Evolutionary conservation across 1,140 invertebrate species (phyloP), one percentile per base, ranked within the genome.

Genomic region (Aphaenogaster rudis): DNA sequence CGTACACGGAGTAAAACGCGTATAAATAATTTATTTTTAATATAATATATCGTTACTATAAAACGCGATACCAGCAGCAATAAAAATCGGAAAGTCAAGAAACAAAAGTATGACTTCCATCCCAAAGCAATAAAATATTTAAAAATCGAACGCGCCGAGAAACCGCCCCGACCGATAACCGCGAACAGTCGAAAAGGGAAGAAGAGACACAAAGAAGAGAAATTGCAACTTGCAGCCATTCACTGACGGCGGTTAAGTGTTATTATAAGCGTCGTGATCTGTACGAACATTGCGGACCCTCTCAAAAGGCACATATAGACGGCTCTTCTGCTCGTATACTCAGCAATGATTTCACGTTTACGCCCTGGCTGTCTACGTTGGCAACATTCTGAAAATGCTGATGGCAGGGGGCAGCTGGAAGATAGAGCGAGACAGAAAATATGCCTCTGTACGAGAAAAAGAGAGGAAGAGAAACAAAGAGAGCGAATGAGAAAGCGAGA

Each of bases 341-440:
- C 67, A 54, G 88, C 92, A 88, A 92, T 91, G 91, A 92, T 92
- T 90, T 92, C 59, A 86, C 84, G 91, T 91, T 91, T 92, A 92
- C 87, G 91, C 90, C 87, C 80, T 86, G 90, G 72, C 85, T 90
- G 72, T 88, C 88, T 78, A 66, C 88, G 80, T 77, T 74, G 86
- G 91, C 80, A 91, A 88, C 90, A 91, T 91, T 91, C 88, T 89
- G 88, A 91, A 91, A 91, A 91, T 84, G 88, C 85, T 87, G 88
- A 86, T 84, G 91, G 90, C 36, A 69, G 78, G 80, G 82, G 79
- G 72, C 88, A 88, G 86, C 61, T 66, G 66, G 57, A 79, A 71
- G 69, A 33, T 45, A n/a, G 13, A 67, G 11, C 3, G 61, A 28
- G 42, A 64, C 17, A 57, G 42, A 76, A 77, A 69, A 48, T 57